Base-by-base conservation (phyloP, 2,113 vertebrate genomes). In the Garra rufa region DNA sequence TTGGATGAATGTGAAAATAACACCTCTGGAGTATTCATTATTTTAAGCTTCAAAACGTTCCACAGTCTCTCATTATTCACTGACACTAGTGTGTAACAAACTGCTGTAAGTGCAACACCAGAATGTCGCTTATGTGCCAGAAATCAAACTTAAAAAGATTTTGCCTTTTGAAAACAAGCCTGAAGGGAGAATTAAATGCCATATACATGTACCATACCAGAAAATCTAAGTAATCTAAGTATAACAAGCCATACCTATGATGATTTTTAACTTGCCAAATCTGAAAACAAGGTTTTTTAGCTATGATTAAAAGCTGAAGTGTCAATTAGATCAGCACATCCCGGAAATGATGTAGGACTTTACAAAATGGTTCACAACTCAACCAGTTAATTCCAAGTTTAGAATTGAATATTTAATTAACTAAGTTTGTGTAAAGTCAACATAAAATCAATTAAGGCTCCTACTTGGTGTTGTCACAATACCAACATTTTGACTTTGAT, bases 61-160 rank as follows among this genome's bases (percentile, higher is more conserved):
- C 76, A 38, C 63, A 14, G 14, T 48, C 34, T 76, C 24, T 71
- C 55, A 44, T 48, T 85, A 61, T 74, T 80, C 67, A 81, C 13
- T 13, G 17, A 69, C 34, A 44, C 30, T 24, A 43, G 21, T 26
- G 76, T 59, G 63, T 46, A 73, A 71, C 50, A 57, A 52, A 26
- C 10, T 52, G 65, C 6, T 34, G 41, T 38, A 63, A 85, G 30
- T 28, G 55, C 82, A 74, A 67, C 79, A 65, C 21, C 38, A 65
- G 30, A 83, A 67, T 57, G 61, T 85, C 28, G 4, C 81, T 69
- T 57, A 88, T 61, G 77, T 87, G 83, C 34, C 34, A 30, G 34
- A 74, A 67, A 70, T 38, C 46, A 73, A 70, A 41, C 4, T 75
- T 59, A 81, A 70, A 70, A 79, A 3, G 79, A 76, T 9, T 46